Evolutionary conservation across 1,140 invertebrate species (phyloP).

Genomic region (Caenorhabditis brenneri): DNA sequence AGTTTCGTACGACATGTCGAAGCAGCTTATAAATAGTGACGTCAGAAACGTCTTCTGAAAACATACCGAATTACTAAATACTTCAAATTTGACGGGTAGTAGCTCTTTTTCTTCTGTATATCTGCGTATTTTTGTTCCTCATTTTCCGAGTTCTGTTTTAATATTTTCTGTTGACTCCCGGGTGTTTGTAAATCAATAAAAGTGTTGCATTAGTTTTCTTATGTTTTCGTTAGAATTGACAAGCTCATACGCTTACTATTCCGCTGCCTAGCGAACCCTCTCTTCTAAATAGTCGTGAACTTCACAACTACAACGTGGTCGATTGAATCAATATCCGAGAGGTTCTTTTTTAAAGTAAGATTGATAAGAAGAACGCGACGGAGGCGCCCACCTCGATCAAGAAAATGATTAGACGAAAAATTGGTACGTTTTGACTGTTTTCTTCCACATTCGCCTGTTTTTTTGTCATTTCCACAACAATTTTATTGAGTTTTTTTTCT

Average conservation of each 20-base stretch:
- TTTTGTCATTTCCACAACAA: too few relatives aligned
- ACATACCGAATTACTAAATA: too few relatives aligned
- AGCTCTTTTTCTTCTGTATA: background rate
- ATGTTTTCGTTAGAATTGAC: background rate
- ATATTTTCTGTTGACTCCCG: background rate
- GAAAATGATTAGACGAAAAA: conserved; percentile 2
- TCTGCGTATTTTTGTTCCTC: background rate
- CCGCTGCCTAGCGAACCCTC: background rate
- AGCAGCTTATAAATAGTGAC: background rate
- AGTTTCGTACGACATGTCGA: conserved; percentile 10
- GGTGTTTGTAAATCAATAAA: background rate
- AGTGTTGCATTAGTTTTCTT: background rate
- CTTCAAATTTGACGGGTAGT: background rate
- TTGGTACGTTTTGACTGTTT: conserved; percentile 16
- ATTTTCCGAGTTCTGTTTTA: background rate
- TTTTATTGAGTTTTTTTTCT: too few relatives aligned
- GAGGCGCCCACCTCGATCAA: background rate
- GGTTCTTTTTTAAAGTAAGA: background rate
- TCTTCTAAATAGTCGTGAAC: background rate
- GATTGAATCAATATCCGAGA: background rate
- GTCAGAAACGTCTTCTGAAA: background rate
- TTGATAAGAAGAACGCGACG: conserved; percentile 10
- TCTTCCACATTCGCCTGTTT: too few relatives aligned
- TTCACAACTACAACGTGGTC: conserved; percentile 9
- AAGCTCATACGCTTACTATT: background rate